A percentile compares a stretch with the other conserved stretches of the same genome.
phyloP scores from a whole-genome alignment of 2,888 invertebrate genomes.

The Noctua janthe region DNA sequence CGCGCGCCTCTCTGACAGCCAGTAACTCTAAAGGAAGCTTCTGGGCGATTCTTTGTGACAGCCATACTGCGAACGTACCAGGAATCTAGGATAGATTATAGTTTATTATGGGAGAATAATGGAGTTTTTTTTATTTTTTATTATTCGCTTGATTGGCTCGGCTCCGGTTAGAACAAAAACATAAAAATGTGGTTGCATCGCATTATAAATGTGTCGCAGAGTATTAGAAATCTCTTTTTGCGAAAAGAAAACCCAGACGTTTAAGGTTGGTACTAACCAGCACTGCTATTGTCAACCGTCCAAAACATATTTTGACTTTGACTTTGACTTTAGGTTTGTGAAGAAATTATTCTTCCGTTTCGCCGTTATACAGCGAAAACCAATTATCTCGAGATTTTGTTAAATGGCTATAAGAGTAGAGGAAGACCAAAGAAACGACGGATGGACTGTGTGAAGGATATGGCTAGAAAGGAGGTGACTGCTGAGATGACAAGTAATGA shows the following conservation, averaged over 20 bases:
- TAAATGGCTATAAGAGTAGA: too few species aligned
- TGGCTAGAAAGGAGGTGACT: too few species aligned
- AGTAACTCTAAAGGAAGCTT: constrained; percentile 82
- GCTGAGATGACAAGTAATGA: too few species aligned
- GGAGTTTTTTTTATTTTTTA: background rate
- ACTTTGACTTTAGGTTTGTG: background rate
- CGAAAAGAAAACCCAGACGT: background rate
- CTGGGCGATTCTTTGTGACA: constrained; percentile 73
- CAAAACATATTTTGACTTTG: too few species aligned
- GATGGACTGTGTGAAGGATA: too few species aligned
- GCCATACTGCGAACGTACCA: constrained; percentile 47
- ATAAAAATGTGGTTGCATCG: background rate
- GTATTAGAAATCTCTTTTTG: background rate
- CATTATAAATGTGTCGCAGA: background rate
- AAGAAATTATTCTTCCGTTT: background rate
- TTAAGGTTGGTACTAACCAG: background rate
- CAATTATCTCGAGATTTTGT: too few species aligned
- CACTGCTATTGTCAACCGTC: background rate
- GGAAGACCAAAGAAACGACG: too few species aligned
- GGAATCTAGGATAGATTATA: constrained; percentile 50
- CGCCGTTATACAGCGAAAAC: too few species aligned
- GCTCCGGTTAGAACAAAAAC: background rate
- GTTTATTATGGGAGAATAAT: constrained; percentile 23
- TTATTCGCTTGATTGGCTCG: constrained; percentile 35
- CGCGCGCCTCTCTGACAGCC: constrained; percentile 82